phyloP scores from a whole-genome alignment of 2,888 invertebrate species.

The Sialis fuliginosa region DNA sequence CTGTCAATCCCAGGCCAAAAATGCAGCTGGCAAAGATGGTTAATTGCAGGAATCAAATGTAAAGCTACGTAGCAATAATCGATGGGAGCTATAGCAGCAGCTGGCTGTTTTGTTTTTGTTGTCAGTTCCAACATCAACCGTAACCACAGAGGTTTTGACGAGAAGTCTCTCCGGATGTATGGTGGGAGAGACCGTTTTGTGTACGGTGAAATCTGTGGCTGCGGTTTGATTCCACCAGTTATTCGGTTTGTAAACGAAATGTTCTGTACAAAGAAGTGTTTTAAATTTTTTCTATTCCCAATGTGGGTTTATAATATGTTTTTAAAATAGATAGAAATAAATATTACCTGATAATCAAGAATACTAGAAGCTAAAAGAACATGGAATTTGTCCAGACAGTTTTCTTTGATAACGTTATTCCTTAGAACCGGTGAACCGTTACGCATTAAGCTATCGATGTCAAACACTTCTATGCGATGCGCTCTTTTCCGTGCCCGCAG shows the following conservation, averaged over 20 bases:
- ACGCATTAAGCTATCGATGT: constrained; percentile 27
- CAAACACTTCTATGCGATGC: constrained; percentile 32
- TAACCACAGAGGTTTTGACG: constrained; percentile 52
- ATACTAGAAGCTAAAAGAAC: too few species aligned
- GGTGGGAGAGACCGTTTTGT: constrained; percentile 62
- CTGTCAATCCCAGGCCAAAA: constrained; percentile 91
- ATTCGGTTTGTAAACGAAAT: too few species aligned
- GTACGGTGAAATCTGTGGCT: constrained; percentile 47
- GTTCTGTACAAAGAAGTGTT: too few species aligned
- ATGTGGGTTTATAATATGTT: too few species aligned
- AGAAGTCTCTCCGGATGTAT: constrained; percentile 58
- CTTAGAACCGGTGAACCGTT: too few species aligned
- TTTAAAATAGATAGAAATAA: too few species aligned
- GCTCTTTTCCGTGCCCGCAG: constrained; percentile 37
- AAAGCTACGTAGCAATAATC: constrained; percentile 80
- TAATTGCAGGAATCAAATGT: constrained; percentile 75
- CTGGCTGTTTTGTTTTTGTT: constrained; percentile 29
- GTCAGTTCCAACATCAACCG: constrained; percentile 46
- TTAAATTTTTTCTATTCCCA: too few species aligned
- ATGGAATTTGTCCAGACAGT: too few species aligned
- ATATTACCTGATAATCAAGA: too few species aligned
- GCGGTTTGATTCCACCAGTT: constrained; percentile 30
- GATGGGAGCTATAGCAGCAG: constrained; percentile 33
- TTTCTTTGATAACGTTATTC: too few species aligned
- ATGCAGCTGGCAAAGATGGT: constrained; percentile 60